phyloP scores from a whole-genome alignment of 2,888 invertebrate species.

The Melikaiella ostensackeni region DNA sequence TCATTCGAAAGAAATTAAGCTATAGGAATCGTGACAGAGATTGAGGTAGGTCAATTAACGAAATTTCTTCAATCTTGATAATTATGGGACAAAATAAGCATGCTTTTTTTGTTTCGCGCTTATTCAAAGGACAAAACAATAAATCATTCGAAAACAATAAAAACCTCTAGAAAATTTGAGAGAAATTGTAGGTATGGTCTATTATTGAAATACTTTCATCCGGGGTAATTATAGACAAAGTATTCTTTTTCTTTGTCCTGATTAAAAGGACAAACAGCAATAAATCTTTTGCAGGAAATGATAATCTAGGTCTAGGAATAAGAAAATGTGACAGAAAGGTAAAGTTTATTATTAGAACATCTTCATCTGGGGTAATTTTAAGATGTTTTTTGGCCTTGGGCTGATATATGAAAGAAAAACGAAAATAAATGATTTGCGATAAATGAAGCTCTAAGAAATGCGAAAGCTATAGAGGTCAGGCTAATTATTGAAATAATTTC shows the following conservation, averaged over 20 bases:
- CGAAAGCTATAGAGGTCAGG: too few species aligned
- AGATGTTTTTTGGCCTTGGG: too few species aligned
- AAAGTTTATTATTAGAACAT: not conserved
- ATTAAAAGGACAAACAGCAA: too few species aligned
- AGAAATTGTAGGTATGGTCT: too few species aligned
- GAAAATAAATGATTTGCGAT: too few species aligned
- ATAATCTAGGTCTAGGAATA: not conserved
- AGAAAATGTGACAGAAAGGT: not conserved
- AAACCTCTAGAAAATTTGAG: not conserved
- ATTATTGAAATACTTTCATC: too few species aligned
- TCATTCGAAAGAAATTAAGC: slow-evolving; percentile 62
- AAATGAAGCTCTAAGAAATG: too few species aligned
- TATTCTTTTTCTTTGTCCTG: too few species aligned
- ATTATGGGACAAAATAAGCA: not conserved
- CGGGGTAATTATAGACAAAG: too few species aligned
- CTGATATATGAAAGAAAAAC: too few species aligned
- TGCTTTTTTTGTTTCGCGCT: not conserved
- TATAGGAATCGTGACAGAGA: not conserved
- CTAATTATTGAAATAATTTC: too few species aligned
- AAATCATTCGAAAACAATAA: slow-evolving; percentile 61
- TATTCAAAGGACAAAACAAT: slow-evolving; percentile 47
- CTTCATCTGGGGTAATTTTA: not conserved
- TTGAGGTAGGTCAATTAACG: not conserved
- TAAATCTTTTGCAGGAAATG: not conserved
- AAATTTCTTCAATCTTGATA: not conserved